Evolutionary conservation across 2,888 invertebrate genomes (phyloP), one percentile per base, ranked within the genome.

Genomic region (Platynereis dumerilii): DNA sequence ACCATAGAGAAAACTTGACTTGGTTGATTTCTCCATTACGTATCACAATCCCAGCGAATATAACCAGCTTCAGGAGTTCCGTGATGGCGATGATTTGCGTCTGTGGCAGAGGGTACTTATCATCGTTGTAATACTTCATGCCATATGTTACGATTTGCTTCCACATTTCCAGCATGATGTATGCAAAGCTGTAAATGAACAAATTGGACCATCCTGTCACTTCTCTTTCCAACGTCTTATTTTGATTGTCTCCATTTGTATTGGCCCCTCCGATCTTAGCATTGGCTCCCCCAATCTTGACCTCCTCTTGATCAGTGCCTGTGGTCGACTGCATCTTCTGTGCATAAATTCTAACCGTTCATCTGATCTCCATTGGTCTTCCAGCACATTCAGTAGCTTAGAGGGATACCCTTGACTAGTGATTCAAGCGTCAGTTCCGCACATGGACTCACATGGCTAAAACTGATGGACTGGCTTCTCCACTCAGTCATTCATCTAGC

Each of bases 111-210:
- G 68, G 66, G 44, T 69, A 69, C 2, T 24, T 7, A n/a, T 58
- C 48, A 28, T 60, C 56, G 60, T 69, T 69, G 48, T 57, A 68
- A 42, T 68, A 68, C 42, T 65, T 68, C 58, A 68, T 61, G 10
- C 68, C 69, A 44, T 69, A 69, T 26, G 62, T 66, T 2, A 65
- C 63, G 17, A 68, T 57, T 52, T 68, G 68, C 44, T 64, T 65
- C 66, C 65, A 66, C 39, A 68, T 54, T 44, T 69, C 69, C 22
- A 69, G 20, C 29, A 62, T 22, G 27, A 68, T 22, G 54, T 58
- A 69, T 10, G 63, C n/a, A 26, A 29, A 20, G 39, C 62, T 54
- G 48, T 60, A 68, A 28, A 65, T 22, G 12, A 65, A 17, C 15
- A 69, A 12, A 7, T n/a, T 45, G 12, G 28, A 28, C 26, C 59